Evolutionary conservation across 2,888 invertebrate genomes (phyloP).

Genomic region (Tanytarsus gracilentus): DNA sequence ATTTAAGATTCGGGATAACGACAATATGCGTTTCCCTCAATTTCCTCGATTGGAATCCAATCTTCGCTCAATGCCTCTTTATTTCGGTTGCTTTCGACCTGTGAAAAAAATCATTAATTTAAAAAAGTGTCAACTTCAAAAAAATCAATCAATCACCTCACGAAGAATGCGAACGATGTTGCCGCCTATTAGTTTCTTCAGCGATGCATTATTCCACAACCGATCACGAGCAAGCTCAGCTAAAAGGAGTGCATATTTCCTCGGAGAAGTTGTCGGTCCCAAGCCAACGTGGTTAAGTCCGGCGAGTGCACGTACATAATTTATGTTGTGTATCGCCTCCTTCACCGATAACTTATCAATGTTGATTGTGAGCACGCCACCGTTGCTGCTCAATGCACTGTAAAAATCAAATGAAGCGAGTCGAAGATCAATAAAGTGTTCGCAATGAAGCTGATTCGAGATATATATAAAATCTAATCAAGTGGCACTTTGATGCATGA

Average conservation of each 20-base stretch:
- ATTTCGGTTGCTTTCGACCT: conserved; percentile 37
- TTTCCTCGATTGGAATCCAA: conserved; percentile 47
- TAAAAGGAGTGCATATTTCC: conserved; percentile 50
- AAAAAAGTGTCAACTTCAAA: neutral
- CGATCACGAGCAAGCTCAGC: conserved; percentile 52
- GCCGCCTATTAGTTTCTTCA: conserved; percentile 51
- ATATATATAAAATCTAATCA: conserved; percentile 3
- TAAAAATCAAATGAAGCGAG: conserved; percentile 8
- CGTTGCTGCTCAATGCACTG: conserved; percentile 40
- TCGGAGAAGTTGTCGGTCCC: conserved; percentile 43
- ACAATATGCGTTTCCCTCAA: conserved; percentile 49
- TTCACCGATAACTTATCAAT: conserved; percentile 40
- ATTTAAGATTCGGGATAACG: conserved; percentile 46
- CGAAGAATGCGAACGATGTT: conserved; percentile 50
- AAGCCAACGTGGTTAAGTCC: conserved; percentile 59
- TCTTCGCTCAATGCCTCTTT: conserved; percentile 47
- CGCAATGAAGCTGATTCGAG: neutral
- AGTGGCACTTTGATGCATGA: conserved; percentile 1
- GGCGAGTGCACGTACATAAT: conserved; percentile 54
- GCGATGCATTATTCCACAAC: conserved; percentile 51
- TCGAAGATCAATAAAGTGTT: neutral
- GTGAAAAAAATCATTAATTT: neutral
- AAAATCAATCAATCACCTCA: conserved; percentile 38
- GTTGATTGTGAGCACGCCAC: conserved; percentile 55
- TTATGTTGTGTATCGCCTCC: conserved; percentile 50